Conservation (phyloP, 2,113 vertebrate genomes). For the Quiscalus mexicanus region DNA sequence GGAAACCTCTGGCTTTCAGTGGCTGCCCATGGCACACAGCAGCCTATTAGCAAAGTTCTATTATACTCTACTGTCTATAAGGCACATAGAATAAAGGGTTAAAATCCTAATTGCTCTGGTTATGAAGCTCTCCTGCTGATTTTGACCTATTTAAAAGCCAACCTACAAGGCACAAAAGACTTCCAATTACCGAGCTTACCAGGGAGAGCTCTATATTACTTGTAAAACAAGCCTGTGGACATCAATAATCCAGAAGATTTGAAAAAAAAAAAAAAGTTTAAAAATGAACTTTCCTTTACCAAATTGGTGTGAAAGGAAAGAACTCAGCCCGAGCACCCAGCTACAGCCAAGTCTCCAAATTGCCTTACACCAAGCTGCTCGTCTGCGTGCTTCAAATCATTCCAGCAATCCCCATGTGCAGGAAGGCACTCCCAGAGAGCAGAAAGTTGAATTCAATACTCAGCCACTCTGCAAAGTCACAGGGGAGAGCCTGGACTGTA, state of each 20-base stretch:
- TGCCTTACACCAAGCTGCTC: neutral
- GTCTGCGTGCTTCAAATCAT: neutral
- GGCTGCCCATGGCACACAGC: neutral
- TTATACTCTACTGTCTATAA: neutral
- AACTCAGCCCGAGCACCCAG: neutral
- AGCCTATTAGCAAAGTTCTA: neutral
- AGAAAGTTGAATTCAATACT: slow-evolving; percentile 61
- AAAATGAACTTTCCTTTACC: neutral
- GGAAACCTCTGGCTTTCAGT: neutral
- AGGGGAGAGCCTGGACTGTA: slow-evolving; percentile 4
- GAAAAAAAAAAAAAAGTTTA: neutral
- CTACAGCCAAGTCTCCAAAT: neutral
- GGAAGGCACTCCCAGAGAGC: slow-evolving; percentile 10
- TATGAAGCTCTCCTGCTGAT: slow-evolving; percentile 66
- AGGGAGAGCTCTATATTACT: slow-evolving; percentile 17
- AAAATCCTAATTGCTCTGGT: slow-evolving; percentile 68
- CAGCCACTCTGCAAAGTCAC: slow-evolving; percentile 27
- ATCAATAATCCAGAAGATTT: slow-evolving; percentile 24
- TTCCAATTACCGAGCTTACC: slow-evolving; percentile 43
- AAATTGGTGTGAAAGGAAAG: neutral
- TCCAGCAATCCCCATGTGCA: neutral
- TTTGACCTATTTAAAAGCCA: slow-evolving; percentile 73
- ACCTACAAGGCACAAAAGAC: slow-evolving; percentile 50
- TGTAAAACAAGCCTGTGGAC: slow-evolving; percentile 35
- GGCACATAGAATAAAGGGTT: slow-evolving; percentile 20